Percentiles rank a stretch among this genome's conserved stretches.
Conservation (phyloP, 2,888 invertebrate species). For the Pycnomerus fuliginosus region DNA sequence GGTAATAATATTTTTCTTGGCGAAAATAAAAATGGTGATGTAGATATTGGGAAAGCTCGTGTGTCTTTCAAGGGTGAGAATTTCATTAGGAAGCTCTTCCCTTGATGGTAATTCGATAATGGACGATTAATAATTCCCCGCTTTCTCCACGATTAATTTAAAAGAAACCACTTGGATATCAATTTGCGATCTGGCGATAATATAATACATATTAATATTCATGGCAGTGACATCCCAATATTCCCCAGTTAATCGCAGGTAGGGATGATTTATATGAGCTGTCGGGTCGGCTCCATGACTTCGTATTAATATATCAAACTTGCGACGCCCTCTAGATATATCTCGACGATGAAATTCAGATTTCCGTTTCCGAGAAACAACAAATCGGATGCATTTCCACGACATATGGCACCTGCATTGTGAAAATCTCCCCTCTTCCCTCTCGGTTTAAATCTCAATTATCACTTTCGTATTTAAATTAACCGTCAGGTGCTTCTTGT, state of each 20-base stretch:
- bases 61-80: too few relatives aligned
- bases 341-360: constrained; percentile 30
- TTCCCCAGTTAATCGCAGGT: constrained; percentile 49
- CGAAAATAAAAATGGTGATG: too few relatives aligned
- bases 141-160: constrained; percentile 18
- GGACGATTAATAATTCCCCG: constrained; percentile 20
- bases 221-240: constrained; percentile 48
- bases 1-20: too few relatives aligned
- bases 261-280: constrained; percentile 47
- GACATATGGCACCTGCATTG: too few relatives aligned
- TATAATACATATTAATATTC: constrained; percentile 49
- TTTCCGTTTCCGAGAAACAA: too few relatives aligned
- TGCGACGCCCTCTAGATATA: constrained; percentile 31
- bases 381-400: too few relatives aligned
- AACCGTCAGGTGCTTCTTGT: too few relatives aligned
- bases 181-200: constrained; percentile 25
- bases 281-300: constrained; percentile 42
- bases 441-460: too few relatives aligned
- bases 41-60: too few relatives aligned
- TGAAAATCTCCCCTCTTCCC: too few relatives aligned
- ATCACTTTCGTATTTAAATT: too few relatives aligned
- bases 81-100: constrained; percentile 14
- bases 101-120: constrained; percentile 18
- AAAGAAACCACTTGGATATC: constrained; percentile 22
- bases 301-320: constrained; percentile 44